Conservation (phyloP, 1,140 invertebrate species). For the Cydia pomonella region DNA sequence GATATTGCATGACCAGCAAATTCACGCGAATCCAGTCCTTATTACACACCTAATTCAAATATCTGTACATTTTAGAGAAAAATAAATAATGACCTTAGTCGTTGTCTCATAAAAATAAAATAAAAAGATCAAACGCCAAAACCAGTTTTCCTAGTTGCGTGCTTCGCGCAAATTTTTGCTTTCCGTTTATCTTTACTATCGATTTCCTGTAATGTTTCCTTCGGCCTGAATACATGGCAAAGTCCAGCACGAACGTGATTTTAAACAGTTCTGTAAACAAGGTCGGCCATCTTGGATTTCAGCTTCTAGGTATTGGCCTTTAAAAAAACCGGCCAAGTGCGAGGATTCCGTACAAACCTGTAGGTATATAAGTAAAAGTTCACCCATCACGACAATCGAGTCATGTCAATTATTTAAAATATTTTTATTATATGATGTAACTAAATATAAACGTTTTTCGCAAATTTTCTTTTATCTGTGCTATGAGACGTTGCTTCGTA, state of each 20-base stretch:
- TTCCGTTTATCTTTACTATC: constrained; percentile 20
- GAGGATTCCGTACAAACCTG: too few relatives aligned
- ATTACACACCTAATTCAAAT: too few relatives aligned
- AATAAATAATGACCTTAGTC: too few relatives aligned
- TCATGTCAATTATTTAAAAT: too few relatives aligned
- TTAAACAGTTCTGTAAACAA: background rate
- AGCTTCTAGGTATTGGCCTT: background rate
- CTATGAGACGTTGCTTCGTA: too few relatives aligned
- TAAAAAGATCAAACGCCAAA: constrained; percentile 1
- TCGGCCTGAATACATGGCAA: constrained; percentile 22
- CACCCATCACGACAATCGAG: too few relatives aligned
- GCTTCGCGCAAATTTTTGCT: background rate
- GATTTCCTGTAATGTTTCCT: constrained; percentile 9
- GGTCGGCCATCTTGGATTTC: constrained; percentile 4
- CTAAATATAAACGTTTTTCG: too few relatives aligned
- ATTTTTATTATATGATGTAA: too few relatives aligned
- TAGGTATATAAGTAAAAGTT: too few relatives aligned
- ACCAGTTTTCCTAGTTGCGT: constrained; percentile 15
- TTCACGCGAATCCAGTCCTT: too few relatives aligned
- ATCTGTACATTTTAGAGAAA: too few relatives aligned
- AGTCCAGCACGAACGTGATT: constrained; percentile 10
- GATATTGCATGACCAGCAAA: background rate
- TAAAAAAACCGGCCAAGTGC: background rate
- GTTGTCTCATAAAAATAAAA: background rate
- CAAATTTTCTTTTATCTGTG: too few relatives aligned